Evolutionary conservation across 2,888 invertebrate species (phyloP).

Genomic region (Drosophila tanythrix): DNA sequence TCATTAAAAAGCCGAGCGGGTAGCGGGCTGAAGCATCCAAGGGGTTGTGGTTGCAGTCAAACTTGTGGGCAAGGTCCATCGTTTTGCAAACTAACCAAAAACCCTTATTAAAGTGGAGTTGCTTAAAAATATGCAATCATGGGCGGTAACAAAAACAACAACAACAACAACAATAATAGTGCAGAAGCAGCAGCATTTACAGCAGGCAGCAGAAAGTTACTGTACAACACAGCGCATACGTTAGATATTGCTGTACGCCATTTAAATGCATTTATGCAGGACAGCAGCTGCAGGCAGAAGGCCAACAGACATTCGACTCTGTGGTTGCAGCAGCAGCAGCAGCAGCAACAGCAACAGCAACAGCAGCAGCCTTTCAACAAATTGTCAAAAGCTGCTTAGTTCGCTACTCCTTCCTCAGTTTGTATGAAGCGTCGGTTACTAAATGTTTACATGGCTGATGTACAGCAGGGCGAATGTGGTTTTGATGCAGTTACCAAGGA

Average conservation of each 20-base stretch:
- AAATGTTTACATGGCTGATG: conserved; percentile 45
- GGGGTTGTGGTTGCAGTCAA: conserved; percentile 47
- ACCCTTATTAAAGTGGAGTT: conserved; percentile 74
- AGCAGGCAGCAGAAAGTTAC: conserved; percentile 24
- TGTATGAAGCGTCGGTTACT: conserved; percentile 42
- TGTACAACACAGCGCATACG: conserved; percentile 64
- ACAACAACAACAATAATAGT: background rate
- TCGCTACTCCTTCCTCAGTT: conserved; percentile 10
- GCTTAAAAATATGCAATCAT: conserved; percentile 73
- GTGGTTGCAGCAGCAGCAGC: conserved; percentile 30
- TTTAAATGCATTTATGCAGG: conserved; percentile 77
- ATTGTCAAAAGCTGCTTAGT: conserved; percentile 75
- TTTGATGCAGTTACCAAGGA: conserved; percentile 33
- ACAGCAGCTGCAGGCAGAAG: conserved; percentile 29
- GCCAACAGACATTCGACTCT: conserved; percentile 25
- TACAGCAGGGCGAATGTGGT: conserved; percentile 32
- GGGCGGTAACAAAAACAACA: conserved; percentile 57
- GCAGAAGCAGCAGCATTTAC: conserved; percentile 13
- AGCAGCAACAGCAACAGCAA: conserved; percentile 12
- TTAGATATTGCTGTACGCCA: conserved; percentile 72
- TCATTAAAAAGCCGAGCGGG: conserved; percentile 56
- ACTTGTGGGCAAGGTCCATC: conserved; percentile 51
- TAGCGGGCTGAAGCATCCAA: conserved; percentile 28
- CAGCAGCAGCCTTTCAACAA: conserved; percentile 67
- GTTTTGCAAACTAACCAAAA: conserved; percentile 63